phyloP scores from a whole-genome alignment of 2,113 vertebrate genomes.

The Oreocharis arfaki region DNA sequence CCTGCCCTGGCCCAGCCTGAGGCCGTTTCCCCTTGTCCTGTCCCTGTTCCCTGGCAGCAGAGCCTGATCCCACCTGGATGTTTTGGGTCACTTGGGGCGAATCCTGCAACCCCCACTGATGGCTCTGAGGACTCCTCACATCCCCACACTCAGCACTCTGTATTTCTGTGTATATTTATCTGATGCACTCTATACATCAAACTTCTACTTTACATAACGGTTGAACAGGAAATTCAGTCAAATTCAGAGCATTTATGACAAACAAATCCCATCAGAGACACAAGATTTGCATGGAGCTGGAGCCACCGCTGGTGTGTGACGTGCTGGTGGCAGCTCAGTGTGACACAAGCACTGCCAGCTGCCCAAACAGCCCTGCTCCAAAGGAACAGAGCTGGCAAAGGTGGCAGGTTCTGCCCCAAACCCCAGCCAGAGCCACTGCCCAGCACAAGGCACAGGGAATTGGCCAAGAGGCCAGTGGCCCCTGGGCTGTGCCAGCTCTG shows the following conservation, averaged over 20 bases:
- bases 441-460: not conserved
- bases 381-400: not conserved
- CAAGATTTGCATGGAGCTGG: not conserved
- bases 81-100: fast-evolving
- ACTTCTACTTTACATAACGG: not conserved
- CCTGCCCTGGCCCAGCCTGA: not conserved
- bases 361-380: not conserved
- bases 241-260: not conserved
- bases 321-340: not conserved
- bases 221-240: not conserved
- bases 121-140: not conserved
- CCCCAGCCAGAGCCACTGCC: fast-evolving
- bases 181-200: fast-evolving
- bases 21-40: not conserved
- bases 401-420: not conserved
- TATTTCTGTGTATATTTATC: fast-evolving
- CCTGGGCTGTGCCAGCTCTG: not conserved
- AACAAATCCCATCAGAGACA: not conserved
- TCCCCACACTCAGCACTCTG: fast-evolving
- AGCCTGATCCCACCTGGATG: not conserved
- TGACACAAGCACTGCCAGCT: too few species aligned
- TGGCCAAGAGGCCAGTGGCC: not conserved
- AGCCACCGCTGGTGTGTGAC: fast-evolving
- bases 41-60: not conserved
- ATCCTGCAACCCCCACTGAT: fast-evolving